Base-by-base conservation (phyloP, 2,797 vertebrate species). In the Fistularia tabacaria region DNA sequence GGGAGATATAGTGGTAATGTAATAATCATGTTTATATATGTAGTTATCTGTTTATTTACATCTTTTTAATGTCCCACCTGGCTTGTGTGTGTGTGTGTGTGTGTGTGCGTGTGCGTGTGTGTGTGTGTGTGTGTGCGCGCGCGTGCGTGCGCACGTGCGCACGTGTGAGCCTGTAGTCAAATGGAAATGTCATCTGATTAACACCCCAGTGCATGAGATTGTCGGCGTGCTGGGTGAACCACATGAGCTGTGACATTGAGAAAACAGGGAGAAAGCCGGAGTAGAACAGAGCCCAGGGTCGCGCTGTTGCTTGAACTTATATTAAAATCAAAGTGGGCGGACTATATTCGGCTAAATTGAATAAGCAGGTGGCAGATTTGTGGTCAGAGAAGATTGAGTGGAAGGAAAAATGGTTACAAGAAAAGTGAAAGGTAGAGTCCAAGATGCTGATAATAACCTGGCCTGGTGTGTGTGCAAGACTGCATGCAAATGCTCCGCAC, bases 331-430 rank as follows among this genome's bases (percentile, higher is more conserved):
- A 79, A 72, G 54, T 73, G 69, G 57, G 59, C 71, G 59, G 67
- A 64, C 81, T 81, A 58, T 59, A 73, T 74, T 56, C 43, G 51
- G 58, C 14, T 69, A 55, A 77, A 74, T 66, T 64, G 75, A 71
- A 78, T 54, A 77, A 86, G 76, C 82, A 84, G 83, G 79, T 79
- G 84, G 76, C 71, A 71, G 81, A 81, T 84, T 79, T 66, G 69
- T 71, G 58, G 43, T 10, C 38, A 59, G 57, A 63, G 64, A 44
- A 65, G 69, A 61, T 49, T 47, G 54, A 49, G 44, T 8, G 10
- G 36, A 40, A n/a, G 14, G 11, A n/a, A 9, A 45, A 25, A 25
- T 6, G 41, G 59, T 51, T 54, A 47, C 25, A 53, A 54, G 36
- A 50, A 40, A 55, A 49, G 38, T 15, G 36, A 36, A 10, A 37